Base-by-base conservation (phyloP, 1,140 invertebrate genomes). In the Steinernema feltiae region DNA sequence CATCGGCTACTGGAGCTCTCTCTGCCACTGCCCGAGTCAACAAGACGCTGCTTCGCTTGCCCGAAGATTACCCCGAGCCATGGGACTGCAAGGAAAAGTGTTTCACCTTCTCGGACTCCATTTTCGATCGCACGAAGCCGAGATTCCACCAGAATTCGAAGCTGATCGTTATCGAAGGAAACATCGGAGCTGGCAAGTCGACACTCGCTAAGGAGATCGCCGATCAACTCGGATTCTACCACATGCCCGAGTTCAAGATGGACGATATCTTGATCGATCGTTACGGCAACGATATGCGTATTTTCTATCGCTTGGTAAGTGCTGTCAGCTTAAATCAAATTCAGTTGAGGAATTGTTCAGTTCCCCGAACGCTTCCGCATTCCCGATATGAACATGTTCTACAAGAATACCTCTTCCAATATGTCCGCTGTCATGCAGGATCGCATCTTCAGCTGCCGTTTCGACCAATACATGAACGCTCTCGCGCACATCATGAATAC, bases 401-500 rank as follows among this genome's bases (percentile, higher is more conserved):
- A 88, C 74, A 77, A 86, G 31, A 88, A 92, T 85, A 94, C 95
- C 0, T 88, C 88, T 24, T 89, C 92, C 82, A 78, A 84, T 29
- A 80, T 82, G 1, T 89, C 90, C 32, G 90, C 89, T 0, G 83
- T 85, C 27, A 91, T 93, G 82, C 93, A 95, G 87, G 87, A 91
- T 30, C 83, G 88, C 46, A 91, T 91, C 89, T 92, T 92, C 77
- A 83, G 83, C 31, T 84, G 92, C 3, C 90, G 92, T 74, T 91
- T 87, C 73, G 87, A 88, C 0, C 90, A 92, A 78, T 95, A 95
- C 81, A 88, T 93, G 76, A 91, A 94, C 88, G 92, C 92, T 0
- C 86, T 96, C 32, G 88, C 91, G 71, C 94, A 97, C 88, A 71
- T 97, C 0, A 85, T 97, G 0, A 94, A 92, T 78, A 96, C 94